phyloP scores from a whole-genome alignment of 2,888 invertebrate species.

The Campoplex capitator region DNA sequence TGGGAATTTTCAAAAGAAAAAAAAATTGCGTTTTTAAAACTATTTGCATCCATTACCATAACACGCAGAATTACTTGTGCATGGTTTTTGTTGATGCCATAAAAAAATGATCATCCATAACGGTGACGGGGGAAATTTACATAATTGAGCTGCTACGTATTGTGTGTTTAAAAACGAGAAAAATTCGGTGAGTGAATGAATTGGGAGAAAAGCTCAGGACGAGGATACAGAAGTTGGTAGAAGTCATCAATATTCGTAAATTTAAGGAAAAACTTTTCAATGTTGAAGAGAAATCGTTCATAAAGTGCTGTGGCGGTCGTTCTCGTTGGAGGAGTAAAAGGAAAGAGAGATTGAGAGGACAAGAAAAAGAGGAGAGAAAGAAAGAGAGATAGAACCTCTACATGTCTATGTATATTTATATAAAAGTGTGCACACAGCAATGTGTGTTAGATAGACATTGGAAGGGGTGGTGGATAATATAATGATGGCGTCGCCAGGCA shows the following conservation, averaged over 20 bases:
- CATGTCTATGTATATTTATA: conserved; percentile 14
- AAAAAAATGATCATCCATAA: neutral
- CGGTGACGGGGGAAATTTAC: neutral
- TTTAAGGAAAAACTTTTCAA: conserved; percentile 31
- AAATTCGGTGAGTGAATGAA: conserved; percentile 17
- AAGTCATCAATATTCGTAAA: conserved; percentile 32
- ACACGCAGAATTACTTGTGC: no score
- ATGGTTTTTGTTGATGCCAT: no score
- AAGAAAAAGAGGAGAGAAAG: conserved; percentile 60
- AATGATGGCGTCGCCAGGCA: conserved; percentile 84
- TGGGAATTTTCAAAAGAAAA: no score
- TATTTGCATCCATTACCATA: no score
- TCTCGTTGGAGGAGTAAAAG: conserved; percentile 27
- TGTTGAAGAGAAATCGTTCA: conserved; percentile 44
- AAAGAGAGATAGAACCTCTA: conserved; percentile 20
- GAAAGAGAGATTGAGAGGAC: conserved; percentile 54
- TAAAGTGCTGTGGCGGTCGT: conserved; percentile 31
- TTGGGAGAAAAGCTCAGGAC: neutral
- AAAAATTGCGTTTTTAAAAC: no score
- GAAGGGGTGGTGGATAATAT: conserved; percentile 85
- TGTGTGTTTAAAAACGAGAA: neutral
- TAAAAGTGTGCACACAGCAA: conserved; percentile 58
- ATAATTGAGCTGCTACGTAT: neutral
- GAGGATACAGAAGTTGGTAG: neutral
- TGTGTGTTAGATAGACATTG: conserved; percentile 70